Conservation (phyloP, 2,113 vertebrate genomes). For the Nyctereutes procyonoides region DNA sequence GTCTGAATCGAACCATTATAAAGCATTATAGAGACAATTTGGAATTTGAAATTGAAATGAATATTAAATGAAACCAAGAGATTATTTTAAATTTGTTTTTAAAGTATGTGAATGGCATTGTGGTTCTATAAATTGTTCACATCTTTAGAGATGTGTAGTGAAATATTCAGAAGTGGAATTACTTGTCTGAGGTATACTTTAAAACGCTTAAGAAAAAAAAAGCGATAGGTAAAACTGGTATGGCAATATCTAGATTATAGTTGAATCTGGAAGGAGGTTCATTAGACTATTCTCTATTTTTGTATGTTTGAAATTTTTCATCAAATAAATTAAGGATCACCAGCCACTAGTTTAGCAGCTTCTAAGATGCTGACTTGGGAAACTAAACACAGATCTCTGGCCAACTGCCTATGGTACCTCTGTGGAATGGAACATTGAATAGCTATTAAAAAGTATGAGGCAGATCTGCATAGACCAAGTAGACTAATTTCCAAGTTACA, state of each 20-base stretch:
- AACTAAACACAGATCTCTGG: neutral
- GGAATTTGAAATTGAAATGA: constrained; percentile 55
- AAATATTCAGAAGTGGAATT: constrained; percentile 25
- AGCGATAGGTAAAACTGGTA: neutral
- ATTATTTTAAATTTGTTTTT: constrained; percentile 8
- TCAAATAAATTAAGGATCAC: neutral
- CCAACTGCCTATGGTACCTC: neutral
- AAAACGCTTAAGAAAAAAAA: neutral
- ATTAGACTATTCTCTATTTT: constrained; percentile 9
- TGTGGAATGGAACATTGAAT: neutral
- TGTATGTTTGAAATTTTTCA: constrained; percentile 22
- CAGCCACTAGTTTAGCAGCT: neutral
- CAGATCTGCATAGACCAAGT: neutral
- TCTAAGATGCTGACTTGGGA: constrained; percentile 29
- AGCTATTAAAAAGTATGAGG: neutral
- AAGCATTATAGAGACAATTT: neutral
- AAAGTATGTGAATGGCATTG: neutral
- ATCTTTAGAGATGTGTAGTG: constrained; percentile 20
- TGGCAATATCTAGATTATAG: neutral
- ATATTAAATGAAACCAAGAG: neutral
- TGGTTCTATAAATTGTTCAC: neutral
- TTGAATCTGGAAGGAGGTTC: neutral
- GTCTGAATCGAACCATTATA: constrained; percentile 34
- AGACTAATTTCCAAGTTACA: neutral
- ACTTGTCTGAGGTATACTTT: neutral